These are phyloP conservation scores for Prinia subflava DNA, from an alignment of 2,113 vertebrate genomes.

Conservation along the genomic window DNA sequence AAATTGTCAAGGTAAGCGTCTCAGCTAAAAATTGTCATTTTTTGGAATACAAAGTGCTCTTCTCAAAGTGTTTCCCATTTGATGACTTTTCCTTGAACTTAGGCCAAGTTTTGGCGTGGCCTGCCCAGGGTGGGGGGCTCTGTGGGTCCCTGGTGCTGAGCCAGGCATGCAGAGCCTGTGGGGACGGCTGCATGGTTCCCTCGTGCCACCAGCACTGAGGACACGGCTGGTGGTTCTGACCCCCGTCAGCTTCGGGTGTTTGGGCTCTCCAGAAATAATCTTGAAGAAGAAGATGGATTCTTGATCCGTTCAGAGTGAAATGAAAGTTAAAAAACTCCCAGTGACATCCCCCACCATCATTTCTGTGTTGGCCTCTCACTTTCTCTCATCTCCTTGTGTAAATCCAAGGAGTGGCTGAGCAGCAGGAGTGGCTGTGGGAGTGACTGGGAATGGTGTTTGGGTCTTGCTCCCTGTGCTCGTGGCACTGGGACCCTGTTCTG, in stretches of 20 bases:
- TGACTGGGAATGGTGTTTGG: fast-evolving
- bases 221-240: background rate
- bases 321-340: background rate
- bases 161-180: fast-evolving
- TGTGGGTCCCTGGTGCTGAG: background rate
- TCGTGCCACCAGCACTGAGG: background rate
- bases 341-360: fast-evolving
- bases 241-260: fast-evolving
- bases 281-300: background rate
- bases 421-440: background rate
- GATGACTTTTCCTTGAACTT: background rate
- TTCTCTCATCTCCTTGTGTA: background rate
- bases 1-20: background rate
- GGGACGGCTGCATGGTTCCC: fast-evolving
- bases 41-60: background rate
- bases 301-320: background rate
- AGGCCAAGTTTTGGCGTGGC: fast-evolving
- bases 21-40: background rate
- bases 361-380: background rate
- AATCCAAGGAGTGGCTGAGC: background rate
- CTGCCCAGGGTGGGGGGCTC: background rate
- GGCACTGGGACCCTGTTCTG: background rate
- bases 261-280: background rate
- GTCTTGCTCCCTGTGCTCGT: background rate
- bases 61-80: background rate